phyloP scores from a whole-genome alignment of 2,888 invertebrate species.

The Cheilosia vulpina region DNA sequence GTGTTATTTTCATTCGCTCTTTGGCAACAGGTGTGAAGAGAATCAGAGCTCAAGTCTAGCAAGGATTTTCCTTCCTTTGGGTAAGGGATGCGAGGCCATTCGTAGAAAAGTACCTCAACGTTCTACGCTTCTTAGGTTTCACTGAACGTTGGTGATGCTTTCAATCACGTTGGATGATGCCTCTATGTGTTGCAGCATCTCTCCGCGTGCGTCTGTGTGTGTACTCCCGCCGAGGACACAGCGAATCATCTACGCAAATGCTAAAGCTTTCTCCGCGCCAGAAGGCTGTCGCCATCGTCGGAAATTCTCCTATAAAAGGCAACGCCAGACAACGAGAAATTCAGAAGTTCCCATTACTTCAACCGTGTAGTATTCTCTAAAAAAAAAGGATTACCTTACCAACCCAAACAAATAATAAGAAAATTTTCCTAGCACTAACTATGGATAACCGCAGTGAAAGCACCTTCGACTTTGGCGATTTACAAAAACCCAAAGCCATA shows the following conservation, averaged over 20 bases:
- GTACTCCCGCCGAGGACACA: constrained; percentile 23
- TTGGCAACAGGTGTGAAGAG: constrained; percentile 62
- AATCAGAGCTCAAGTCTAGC: constrained; percentile 43
- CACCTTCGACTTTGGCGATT: constrained; percentile 57
- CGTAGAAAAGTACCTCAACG: constrained; percentile 1
- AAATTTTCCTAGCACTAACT: background rate
- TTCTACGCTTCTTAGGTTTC: constrained; percentile 29
- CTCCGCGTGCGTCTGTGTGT: background rate
- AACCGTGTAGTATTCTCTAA: constrained; percentile 50
- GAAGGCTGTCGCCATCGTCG: constrained; percentile 37
- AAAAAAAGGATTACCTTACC: constrained; percentile 49
- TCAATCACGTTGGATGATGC: constrained; percentile 42
- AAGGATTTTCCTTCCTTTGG: background rate
- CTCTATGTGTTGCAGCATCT: constrained; percentile 54
- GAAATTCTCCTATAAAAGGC: constrained; percentile 60
- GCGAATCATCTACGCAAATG: constrained; percentile 54
- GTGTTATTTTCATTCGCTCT: constrained; percentile 58
- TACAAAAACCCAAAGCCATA: constrained; percentile 60
- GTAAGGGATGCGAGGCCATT: background rate
- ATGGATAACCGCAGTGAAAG: constrained; percentile 70
- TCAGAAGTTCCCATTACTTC: constrained; percentile 59
- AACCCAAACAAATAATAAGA: constrained; percentile 12
- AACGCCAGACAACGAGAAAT: constrained; percentile 29
- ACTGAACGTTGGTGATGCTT: constrained; percentile 49
- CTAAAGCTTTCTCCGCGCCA: constrained; percentile 24